phyloP scores from a whole-genome alignment of 2,113 vertebrate species.

The Amblyornis subalaris region DNA sequence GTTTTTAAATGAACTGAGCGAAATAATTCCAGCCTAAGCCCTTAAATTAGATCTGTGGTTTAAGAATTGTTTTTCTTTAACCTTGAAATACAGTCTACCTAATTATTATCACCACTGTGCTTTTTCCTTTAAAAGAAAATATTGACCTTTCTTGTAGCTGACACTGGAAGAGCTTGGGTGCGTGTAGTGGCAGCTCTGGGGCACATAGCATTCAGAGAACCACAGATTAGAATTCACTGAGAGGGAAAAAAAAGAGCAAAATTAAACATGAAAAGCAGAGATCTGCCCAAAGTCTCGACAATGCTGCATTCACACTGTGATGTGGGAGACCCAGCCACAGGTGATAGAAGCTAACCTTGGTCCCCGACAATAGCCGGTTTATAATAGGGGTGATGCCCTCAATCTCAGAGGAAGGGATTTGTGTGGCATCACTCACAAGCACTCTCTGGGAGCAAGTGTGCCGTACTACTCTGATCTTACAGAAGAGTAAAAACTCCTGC shows the following conservation, averaged over 20 bases:
- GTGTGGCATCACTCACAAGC: background rate
- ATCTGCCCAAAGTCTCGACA: background rate
- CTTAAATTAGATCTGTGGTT: slow-evolving; percentile 41
- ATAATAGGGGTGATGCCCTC: slow-evolving; percentile 63
- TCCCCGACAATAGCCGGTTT: background rate
- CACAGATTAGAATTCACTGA: slow-evolving; percentile 36
- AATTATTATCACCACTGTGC: slow-evolving; percentile 50
- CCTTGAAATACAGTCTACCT: slow-evolving; percentile 25
- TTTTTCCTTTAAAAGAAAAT: slow-evolving; percentile 56
- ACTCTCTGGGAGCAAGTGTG: background rate
- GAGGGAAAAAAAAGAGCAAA: background rate
- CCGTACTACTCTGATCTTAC: background rate
- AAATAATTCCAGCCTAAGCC: slow-evolving; percentile 26
- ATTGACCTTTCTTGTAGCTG: slow-evolving; percentile 51
- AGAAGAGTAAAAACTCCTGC: slow-evolving; percentile 18
- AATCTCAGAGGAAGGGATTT: slow-evolving; percentile 47
- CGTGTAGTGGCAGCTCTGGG: slow-evolving; percentile 22
- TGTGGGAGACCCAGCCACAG: background rate
- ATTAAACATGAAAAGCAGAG: slow-evolving; percentile 45
- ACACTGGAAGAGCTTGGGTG: background rate
- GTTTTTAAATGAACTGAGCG: slow-evolving; percentile 34
- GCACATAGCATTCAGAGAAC: slow-evolving; percentile 4
- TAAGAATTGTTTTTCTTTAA: slow-evolving; percentile 52
- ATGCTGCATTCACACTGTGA: background rate
- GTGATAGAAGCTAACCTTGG: slow-evolving; percentile 46